Base-by-base conservation (phyloP, 2,888 invertebrate genomes). In the Oxytorus armatus region DNA sequence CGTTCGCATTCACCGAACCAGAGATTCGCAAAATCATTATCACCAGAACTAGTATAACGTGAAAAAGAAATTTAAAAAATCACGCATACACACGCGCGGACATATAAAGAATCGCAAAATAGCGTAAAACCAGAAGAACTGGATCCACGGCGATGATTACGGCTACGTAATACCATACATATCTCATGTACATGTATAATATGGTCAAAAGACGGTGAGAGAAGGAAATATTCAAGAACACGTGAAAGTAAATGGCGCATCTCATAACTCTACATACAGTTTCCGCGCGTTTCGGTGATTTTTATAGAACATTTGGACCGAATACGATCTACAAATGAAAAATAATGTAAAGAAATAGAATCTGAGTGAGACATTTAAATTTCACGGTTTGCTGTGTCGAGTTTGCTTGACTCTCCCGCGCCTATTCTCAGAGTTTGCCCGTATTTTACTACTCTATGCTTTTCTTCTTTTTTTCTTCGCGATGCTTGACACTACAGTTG, bases 1-100 rank as follows among this genome's bases (percentile, higher is more conserved):
- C 76, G 76, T 57, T 77, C 73, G 66, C 39, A 57, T 59, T 68
- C 59, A 79, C 78, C 53, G 59, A 59, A 79, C 8, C 23, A 44
- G 44, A 42, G 44, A 65, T 70, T 63, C 68, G 59, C 72, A 25
- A 47, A 76, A 72, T 47, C 63, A 39, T 72, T 61, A 61, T 76
- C 72, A 68, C 39, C 21, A n/a, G 23, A 23, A 39, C 23, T 21
- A 25, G 23, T 55, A 61, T 42, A 66, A 29, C 25, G n/a, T 14
- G 33, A 4, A 47, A 10, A 23, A 10, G 23, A n/a, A 49, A 39
- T 11, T 57, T 23, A 36, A 25, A 51, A 39, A 70, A 18, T 33
- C 49, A 59, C 1, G 53, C 63, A 47, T 0, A 25, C 14, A 8
- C 23, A 25, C 1, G 23, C n/a, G 1, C 0, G 1, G 10, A 25